Evolutionary conservation across 2,113 vertebrate species (phyloP).

Genomic region (Verasper variegatus): DNA sequence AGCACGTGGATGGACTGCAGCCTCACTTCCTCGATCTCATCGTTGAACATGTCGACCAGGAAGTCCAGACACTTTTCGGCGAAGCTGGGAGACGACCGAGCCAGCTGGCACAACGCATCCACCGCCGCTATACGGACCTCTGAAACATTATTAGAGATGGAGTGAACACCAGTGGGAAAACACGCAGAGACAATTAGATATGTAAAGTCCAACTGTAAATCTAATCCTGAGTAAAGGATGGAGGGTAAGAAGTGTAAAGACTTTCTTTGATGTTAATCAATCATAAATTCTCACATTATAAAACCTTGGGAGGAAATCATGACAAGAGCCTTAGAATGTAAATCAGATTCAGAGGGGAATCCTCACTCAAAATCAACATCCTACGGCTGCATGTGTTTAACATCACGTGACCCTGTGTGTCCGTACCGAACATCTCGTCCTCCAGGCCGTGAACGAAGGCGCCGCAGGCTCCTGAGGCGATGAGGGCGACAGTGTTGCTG

Average conservation of each 20-base stretch:
- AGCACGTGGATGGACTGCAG: constrained; percentile 97
- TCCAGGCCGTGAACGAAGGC: constrained; percentile 98
- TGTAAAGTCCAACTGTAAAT: too few species aligned
- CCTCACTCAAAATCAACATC: too few species aligned
- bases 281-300: too few species aligned
- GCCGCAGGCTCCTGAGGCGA: constrained; percentile 96
- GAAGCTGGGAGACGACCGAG: constrained; percentile 91
- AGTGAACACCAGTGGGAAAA: background rate
- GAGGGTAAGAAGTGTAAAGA: too few species aligned
- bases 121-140: constrained; percentile 96
- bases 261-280: too few species aligned
- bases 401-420: too few species aligned
- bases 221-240: too few species aligned
- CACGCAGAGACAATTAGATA: too few species aligned
- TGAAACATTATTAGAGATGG: constrained; percentile 43
- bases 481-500: constrained; percentile 93
- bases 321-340: too few species aligned
- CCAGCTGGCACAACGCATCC: constrained; percentile 92
- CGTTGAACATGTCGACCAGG: constrained; percentile 99
- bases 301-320: background rate
- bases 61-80: constrained; percentile 98
- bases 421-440: constrained; percentile 96
- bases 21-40: constrained; percentile 97
- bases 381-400: too few species aligned
- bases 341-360: too few species aligned